Evolutionary conservation across 2,888 invertebrate genomes (phyloP).

Genomic region (Meloe dianella): DNA sequence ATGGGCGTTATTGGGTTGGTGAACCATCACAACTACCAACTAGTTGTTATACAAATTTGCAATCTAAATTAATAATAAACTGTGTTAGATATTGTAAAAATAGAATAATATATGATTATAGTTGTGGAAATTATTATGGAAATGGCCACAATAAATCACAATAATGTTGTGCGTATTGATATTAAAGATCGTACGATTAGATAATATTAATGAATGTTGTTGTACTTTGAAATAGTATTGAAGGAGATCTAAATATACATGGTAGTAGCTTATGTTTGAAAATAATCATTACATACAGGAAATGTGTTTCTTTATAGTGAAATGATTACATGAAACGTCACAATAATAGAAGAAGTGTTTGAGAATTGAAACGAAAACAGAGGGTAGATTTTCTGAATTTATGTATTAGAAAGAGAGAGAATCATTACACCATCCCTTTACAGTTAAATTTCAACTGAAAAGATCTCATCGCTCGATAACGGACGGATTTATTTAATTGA

Average conservation of each 20-base stretch:
- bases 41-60: slow-evolving; percentile 5
- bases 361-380: slow-evolving; percentile 22
- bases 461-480: slow-evolving; percentile 43
- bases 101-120: not conserved
- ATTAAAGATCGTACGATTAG: slow-evolving; percentile 3
- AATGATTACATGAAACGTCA: slow-evolving; percentile 3
- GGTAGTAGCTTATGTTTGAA: not conserved
- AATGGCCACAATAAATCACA: slow-evolving; percentile 1
- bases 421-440: not conserved
- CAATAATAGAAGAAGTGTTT: slow-evolving; percentile 3
- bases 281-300: slow-evolving; percentile 1
- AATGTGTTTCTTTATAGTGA: slow-evolving; percentile 6
- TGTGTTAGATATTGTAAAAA: not conserved
- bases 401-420: slow-evolving; percentile 34
- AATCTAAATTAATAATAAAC: slow-evolving; percentile 6
- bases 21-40: not conserved
- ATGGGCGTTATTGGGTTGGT: not conserved
- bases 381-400: slow-evolving; percentile 25
- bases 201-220: slow-evolving; percentile 8
- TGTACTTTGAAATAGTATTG: not conserved
- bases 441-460: slow-evolving; percentile 23
- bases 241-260: not conserved
- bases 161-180: slow-evolving; percentile 10
- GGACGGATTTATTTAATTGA: slow-evolving; percentile 54
- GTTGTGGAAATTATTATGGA: slow-evolving; percentile 6